Evolutionary conservation across 1,140 invertebrate species (phyloP).

Genomic region (Rhyzopertha dominica): DNA sequence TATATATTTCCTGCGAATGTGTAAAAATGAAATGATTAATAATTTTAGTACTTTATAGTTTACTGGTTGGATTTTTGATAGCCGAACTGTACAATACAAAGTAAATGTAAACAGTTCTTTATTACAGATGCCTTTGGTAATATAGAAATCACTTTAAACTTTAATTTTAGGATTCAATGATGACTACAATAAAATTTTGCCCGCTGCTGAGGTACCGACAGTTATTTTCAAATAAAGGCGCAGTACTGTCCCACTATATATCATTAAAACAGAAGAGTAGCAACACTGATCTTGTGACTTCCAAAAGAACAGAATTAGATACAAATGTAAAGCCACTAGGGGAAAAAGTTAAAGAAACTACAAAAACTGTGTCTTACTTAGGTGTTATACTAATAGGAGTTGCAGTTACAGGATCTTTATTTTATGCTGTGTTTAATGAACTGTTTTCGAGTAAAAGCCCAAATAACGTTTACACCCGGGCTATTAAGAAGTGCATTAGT

Average conservation of each 20-base stretch:
- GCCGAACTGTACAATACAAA: no score
- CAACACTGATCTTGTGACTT: conserved; percentile 8
- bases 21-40: no score
- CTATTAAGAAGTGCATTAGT: conserved; percentile 64
- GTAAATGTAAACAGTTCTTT: no score
- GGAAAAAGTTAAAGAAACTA: conserved; percentile 79
- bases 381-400: conserved; percentile 74
- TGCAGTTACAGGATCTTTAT: conserved; percentile 70
- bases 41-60: no score
- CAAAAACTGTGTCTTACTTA: conserved; percentile 77
- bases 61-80: no score
- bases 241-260: neutral
- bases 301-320: conserved; percentile 29
- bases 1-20: no score
- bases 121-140: no score
- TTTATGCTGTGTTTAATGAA: conserved; percentile 78
- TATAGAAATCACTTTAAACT: no score
- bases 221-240: neutral
- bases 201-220: conserved; percentile 5
- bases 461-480: conserved; percentile 75
- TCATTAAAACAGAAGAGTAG: conserved; percentile 6
- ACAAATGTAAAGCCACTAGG: conserved; percentile 60
- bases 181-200: conserved; percentile 9
- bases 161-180: neutral
- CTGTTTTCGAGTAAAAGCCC: conserved; percentile 82